Percentiles rank a stretch among this genome's conserved stretches.
Evolutionary conservation across 2,113 vertebrate genomes (phyloP).

Genomic region (Cygnus buccinator): DNA sequence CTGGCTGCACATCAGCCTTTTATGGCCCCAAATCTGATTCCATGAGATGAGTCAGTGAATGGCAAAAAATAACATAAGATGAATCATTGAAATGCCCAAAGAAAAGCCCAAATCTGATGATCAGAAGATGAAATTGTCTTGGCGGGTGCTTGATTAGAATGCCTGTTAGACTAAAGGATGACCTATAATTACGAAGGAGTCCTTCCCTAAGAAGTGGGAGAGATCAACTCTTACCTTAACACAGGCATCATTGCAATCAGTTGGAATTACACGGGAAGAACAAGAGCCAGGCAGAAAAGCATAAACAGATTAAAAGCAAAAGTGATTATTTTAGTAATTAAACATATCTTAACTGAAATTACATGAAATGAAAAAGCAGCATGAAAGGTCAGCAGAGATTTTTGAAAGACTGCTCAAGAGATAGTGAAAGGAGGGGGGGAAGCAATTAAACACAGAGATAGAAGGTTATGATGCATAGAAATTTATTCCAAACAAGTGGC

Average conservation of each 20-base stretch:
- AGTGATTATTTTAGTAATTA: slow-evolving; percentile 61
- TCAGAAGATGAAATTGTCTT: not conserved
- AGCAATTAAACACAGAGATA: slow-evolving; percentile 43
- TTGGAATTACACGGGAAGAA: not conserved
- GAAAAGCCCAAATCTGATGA: not conserved
- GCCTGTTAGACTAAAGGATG: not conserved
- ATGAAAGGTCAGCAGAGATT: slow-evolving; percentile 57
- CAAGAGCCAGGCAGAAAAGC: not conserved
- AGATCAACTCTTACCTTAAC: not conserved
- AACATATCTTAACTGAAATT: slow-evolving; percentile 59
- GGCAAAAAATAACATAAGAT: not conserved
- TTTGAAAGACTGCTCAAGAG: slow-evolving; percentile 18
- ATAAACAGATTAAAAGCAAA: slow-evolving; percentile 36
- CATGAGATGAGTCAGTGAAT: not conserved
- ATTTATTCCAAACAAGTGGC: slow-evolving; percentile 42
- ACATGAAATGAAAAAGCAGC: slow-evolving; percentile 13
- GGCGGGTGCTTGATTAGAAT: not conserved
- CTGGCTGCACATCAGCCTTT: not conserved
- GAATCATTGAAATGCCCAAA: not conserved
- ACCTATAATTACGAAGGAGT: not conserved
- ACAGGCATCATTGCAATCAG: not conserved
- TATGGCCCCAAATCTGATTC: not conserved
- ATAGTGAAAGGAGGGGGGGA: not conserved
- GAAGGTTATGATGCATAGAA: slow-evolving; percentile 17
- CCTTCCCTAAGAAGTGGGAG: not conserved